Percentiles rank a stretch among this genome's conserved stretches.
Conservation (phyloP, 1,140 invertebrate genomes). For the Lasioglossum baleicum region DNA sequence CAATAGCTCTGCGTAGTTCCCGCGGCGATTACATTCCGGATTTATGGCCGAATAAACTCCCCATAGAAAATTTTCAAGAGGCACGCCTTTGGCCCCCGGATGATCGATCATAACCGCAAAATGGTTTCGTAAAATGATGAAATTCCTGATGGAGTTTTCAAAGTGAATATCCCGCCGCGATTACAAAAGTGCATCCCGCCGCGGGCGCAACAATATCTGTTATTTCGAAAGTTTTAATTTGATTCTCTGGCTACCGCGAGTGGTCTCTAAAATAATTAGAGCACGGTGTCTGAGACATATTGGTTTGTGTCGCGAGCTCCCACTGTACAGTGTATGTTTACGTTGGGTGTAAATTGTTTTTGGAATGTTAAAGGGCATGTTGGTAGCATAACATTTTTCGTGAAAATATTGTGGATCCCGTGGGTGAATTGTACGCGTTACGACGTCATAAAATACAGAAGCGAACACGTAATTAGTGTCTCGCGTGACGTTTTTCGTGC, state of each 20-base stretch:
- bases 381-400: no score
- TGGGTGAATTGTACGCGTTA: not conserved
- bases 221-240: not conserved
- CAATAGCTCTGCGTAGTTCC: conserved; percentile 10
- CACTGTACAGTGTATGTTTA: no score
- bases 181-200: not conserved
- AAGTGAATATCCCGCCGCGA: conserved; percentile 16
- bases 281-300: no score
- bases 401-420: no score
- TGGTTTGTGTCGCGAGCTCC: no score
- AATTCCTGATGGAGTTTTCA: conserved; percentile 14
- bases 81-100: not conserved
- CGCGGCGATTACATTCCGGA: conserved; percentile 35
- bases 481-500: not conserved
- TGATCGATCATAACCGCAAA: conserved; percentile 36
- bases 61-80: conserved; percentile 32
- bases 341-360: no score
- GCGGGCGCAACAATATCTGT: not conserved
- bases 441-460: not conserved
- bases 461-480: not conserved
- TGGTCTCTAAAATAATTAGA: no score
- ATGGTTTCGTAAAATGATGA: conserved; percentile 16
- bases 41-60: conserved; percentile 41
- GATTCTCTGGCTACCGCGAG: not conserved
- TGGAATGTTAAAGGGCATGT: no score